Conservation (phyloP, 2,113 vertebrate species). For the Silurus asotus region DNA sequence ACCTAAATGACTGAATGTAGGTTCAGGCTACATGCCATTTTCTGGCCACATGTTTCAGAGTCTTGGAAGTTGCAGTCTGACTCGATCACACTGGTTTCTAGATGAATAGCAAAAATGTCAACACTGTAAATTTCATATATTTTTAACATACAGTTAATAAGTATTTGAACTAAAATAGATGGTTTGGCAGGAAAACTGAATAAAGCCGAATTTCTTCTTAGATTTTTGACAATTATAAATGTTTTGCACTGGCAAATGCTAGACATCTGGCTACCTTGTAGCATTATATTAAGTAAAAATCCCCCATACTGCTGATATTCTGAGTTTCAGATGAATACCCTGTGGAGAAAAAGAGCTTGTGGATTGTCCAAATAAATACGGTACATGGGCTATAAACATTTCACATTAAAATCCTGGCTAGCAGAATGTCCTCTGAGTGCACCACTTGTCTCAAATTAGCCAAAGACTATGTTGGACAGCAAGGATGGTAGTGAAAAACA, state of each 20-base stretch:
- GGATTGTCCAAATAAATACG: neutral
- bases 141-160: neutral
- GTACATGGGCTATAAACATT: neutral
- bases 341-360: neutral
- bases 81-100: neutral
- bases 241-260: neutral
- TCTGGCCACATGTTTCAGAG: neutral
- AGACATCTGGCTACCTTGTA: neutral
- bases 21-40: neutral
- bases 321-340: neutral
- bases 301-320: neutral
- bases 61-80: neutral
- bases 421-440: neutral
- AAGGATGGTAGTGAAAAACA: neutral
- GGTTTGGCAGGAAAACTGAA: neutral
- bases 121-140: neutral
- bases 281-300: neutral
- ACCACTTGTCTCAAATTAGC: constrained; percentile 22
- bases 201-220: neutral
- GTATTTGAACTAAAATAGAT: neutral
- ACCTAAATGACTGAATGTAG: neutral
- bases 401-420: neutral
- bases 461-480: neutral
- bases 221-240: neutral
- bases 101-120: neutral